Evolutionary conservation across 2,888 invertebrate species (phyloP).

Genomic region (Cantharis rufa): DNA sequence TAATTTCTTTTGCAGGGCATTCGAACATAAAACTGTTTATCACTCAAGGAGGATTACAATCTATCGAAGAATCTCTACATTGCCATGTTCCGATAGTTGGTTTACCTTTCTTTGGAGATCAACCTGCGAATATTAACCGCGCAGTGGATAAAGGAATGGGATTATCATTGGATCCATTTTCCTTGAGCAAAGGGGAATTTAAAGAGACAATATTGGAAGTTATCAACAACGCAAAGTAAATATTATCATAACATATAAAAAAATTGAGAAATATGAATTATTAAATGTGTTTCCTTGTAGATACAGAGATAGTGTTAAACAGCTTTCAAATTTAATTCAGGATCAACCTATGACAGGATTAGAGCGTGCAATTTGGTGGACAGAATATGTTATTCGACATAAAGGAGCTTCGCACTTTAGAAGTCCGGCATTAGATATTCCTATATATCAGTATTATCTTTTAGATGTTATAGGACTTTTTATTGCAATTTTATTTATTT

Average conservation of each 20-base stretch:
- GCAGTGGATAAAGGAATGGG: background rate
- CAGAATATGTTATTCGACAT: background rate
- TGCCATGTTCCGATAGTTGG: background rate
- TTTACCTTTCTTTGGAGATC: background rate
- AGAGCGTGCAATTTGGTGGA: background rate
- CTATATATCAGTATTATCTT: background rate
- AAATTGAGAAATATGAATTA: background rate
- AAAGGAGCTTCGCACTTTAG: background rate
- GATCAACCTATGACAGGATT: background rate
- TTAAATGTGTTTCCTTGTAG: background rate
- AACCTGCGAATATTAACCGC: background rate
- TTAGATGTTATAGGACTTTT: background rate
- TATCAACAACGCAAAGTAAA: background rate
- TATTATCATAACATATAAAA: background rate
- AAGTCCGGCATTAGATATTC: background rate
- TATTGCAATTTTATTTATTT: too few species aligned
- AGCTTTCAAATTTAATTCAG: background rate
- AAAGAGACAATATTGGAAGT: background rate
- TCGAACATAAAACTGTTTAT: background rate
- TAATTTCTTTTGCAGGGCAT: background rate
- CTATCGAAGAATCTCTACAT: background rate
- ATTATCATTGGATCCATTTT: background rate
- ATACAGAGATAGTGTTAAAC: background rate
- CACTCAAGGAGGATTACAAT: constrained; percentile 21
- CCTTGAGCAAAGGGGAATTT: background rate